Evolutionary conservation across 2,888 invertebrate genomes (phyloP).

Genomic region (Trachelus troglodyta): DNA sequence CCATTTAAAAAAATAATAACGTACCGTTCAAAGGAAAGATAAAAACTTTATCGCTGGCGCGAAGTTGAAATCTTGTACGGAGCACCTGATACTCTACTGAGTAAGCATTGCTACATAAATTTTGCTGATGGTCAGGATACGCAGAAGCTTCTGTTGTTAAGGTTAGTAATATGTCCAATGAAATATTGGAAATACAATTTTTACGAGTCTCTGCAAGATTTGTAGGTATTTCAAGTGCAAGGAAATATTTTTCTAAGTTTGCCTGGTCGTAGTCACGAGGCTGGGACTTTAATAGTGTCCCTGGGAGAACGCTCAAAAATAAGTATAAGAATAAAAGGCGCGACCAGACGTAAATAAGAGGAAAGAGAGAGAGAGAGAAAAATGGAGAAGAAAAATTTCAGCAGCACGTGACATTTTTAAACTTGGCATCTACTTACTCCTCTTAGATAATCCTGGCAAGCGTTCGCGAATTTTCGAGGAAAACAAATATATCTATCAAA

Average conservation of each 20-base stretch:
- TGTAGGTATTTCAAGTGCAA: background rate
- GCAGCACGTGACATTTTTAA: background rate
- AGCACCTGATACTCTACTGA: background rate
- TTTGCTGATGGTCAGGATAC: background rate
- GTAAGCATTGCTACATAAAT: background rate
- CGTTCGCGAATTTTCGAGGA: background rate
- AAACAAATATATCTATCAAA: background rate
- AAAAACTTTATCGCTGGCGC: background rate
- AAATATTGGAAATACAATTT: background rate
- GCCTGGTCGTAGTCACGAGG: background rate
- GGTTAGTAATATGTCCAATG: background rate
- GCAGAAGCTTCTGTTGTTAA: background rate
- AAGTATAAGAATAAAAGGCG: background rate
- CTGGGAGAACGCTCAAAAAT: background rate
- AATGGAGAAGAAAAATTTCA: background rate
- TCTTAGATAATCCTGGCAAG: slow-evolving; percentile 7
- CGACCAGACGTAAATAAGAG: background rate
- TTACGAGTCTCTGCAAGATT: background rate
- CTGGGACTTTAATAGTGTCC: background rate
- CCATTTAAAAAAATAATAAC: background rate
- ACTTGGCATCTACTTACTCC: background rate
- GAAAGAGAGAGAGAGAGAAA: background rate
- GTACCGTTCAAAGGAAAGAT: background rate
- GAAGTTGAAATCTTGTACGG: background rate
- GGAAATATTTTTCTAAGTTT: background rate